These are phyloP conservation scores for Bursaphelenchus okinawaensis DNA, from an alignment of 2,888 invertebrate genomes.

Conservation along the genomic window DNA sequence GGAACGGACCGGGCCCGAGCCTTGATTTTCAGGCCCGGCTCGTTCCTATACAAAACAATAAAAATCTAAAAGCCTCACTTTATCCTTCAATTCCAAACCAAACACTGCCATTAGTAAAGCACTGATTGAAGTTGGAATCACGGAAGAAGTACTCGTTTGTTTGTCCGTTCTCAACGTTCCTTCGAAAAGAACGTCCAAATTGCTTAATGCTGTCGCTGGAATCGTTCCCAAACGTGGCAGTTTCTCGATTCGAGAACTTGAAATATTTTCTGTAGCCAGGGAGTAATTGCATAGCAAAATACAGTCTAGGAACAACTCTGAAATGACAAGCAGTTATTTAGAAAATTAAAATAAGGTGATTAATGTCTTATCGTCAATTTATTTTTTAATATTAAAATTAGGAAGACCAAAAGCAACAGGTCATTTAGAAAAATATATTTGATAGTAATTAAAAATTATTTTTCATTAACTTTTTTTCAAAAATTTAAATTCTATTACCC, in stretches of 20 bases:
- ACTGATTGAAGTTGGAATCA: conserved; percentile 16
- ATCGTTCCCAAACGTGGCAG: not conserved
- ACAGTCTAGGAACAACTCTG: conserved; percentile 7
- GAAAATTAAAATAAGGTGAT: too few species aligned
- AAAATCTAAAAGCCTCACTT: not conserved
- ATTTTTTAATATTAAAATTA: too few species aligned
- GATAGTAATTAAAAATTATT: too few species aligned
- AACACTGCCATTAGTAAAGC: not conserved
- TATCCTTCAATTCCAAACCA: not conserved
- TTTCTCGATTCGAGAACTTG: not conserved
- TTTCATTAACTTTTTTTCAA: too few species aligned
- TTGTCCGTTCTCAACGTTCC: conserved; percentile 14
- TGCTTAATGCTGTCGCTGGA: conserved; percentile 3
- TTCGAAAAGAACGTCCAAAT: conserved; percentile 16
- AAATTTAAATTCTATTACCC: too few species aligned
- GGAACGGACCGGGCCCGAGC: too few species aligned
- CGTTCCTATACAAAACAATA: not conserved
- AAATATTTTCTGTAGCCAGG: conserved; percentile 13
- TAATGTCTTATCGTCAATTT: too few species aligned
- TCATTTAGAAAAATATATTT: too few species aligned
- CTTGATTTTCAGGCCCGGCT: not conserved
- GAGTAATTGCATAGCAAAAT: conserved; percentile 17
- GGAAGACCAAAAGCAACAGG: too few species aligned
- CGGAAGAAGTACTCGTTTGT: conserved; percentile 1
- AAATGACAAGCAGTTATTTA: too few species aligned